Conservation (phyloP, 2,797 vertebrate genomes). For the Hippopotamyrus pictus region DNA sequence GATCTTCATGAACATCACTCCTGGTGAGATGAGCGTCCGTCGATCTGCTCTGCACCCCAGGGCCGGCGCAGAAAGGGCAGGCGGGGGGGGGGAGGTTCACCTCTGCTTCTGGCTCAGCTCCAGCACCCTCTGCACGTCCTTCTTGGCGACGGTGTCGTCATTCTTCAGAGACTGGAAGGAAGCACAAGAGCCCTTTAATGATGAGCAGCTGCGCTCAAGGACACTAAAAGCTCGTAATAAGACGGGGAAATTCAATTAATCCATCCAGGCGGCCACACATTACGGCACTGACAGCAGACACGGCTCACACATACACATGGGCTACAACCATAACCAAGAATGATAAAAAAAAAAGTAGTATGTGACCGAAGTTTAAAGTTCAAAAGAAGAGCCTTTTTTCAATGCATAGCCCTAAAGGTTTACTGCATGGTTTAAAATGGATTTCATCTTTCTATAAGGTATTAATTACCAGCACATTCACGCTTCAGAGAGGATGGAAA, state of each 20-base stretch:
- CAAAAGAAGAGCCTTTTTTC: background rate
- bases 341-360: background rate
- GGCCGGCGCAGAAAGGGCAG: background rate
- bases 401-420: background rate
- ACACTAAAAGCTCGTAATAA: conserved; percentile 16
- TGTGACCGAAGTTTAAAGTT: background rate
- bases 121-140: conserved; percentile 85
- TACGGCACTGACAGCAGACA: background rate
- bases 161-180: conserved; percentile 80
- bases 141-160: conserved; percentile 80
- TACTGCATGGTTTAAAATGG: background rate
- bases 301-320: background rate
- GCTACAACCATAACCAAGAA: background rate
- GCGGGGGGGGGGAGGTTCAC: conserved; percentile 45
- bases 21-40: background rate
- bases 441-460: background rate
- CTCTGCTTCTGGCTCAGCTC: conserved; percentile 91
- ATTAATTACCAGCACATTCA: background rate
- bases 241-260: background rate
- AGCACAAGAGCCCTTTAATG: conserved; percentile 36
- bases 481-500: background rate
- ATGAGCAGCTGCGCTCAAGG: conserved; percentile 15
- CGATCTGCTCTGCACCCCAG: background rate
- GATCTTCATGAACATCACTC: background rate
- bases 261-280: background rate